Evolutionary conservation across 2,888 invertebrate species (phyloP).

Genomic region (Julus scandinavius): DNA sequence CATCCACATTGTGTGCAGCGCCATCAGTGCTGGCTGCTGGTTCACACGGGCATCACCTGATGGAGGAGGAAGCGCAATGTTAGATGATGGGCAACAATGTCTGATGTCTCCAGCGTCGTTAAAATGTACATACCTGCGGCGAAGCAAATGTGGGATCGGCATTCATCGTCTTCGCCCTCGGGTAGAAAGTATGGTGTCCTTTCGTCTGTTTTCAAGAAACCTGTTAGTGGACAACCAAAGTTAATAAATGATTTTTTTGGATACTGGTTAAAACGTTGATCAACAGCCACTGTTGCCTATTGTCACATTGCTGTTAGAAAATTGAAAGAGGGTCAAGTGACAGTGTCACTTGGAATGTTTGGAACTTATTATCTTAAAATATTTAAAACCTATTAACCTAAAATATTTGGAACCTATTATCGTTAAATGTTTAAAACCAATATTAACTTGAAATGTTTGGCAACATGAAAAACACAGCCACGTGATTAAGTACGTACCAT

Average conservation of each 20-base stretch:
- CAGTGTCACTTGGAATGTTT: too few species aligned
- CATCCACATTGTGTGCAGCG: constrained; percentile 58
- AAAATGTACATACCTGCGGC: constrained; percentile 50
- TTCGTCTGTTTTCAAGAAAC: constrained; percentile 56
- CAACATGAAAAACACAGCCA: too few species aligned
- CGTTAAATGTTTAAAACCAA: too few species aligned
- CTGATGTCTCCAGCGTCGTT: not conserved
- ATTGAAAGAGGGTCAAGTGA: too few species aligned
- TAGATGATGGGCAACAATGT: too few species aligned
- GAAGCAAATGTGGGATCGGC: constrained; percentile 55
- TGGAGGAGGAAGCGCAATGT: not conserved
- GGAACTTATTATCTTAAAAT: too few species aligned
- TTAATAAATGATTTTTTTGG: not conserved
- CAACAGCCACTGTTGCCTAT: too few species aligned
- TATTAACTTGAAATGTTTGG: too few species aligned
- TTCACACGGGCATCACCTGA: constrained; percentile 58
- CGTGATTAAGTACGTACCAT: constrained; percentile 1
- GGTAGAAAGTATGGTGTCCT: constrained; percentile 55
- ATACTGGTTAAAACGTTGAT: not conserved
- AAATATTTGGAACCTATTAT: too few species aligned
- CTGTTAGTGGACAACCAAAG: not conserved
- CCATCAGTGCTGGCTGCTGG: constrained; percentile 58
- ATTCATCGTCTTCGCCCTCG: constrained; percentile 55
- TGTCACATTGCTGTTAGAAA: too few species aligned
- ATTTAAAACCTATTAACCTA: too few species aligned